Percentiles rank a stretch among this genome's conserved stretches.
phyloP scores from a whole-genome alignment of 2,888 invertebrate genomes.

The Dysmachus trigonus region DNA sequence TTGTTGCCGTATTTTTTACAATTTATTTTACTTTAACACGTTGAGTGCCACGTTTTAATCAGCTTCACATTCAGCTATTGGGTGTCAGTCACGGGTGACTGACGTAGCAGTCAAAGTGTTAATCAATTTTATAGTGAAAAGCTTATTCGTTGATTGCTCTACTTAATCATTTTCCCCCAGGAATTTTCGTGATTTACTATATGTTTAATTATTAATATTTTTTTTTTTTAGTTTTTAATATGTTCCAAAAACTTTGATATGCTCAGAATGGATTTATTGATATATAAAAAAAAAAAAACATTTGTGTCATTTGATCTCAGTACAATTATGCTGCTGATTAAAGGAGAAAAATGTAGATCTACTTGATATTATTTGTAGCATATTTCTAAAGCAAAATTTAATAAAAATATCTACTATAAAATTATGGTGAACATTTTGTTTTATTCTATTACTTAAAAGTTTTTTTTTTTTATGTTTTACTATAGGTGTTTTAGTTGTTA shows the following conservation, averaged over 20 bases:
- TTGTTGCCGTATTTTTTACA: neutral
- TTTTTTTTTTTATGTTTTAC: neutral
- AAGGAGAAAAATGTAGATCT: neutral
- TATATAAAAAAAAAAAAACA: neutral
- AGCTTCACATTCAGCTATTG: too few relatives aligned
- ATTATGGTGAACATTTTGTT: neutral
- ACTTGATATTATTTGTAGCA: constrained; percentile 15
- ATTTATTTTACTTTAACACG: neutral
- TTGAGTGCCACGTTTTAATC: too few relatives aligned
- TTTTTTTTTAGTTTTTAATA: neutral
- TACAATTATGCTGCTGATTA: constrained; percentile 12
- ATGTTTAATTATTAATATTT: constrained; percentile 15
- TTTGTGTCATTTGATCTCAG: constrained; percentile 39
- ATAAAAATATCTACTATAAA: constrained; percentile 11
- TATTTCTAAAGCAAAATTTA: neutral
- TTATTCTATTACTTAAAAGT: neutral
- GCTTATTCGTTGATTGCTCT: neutral
- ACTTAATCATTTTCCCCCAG: neutral
- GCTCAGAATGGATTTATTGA: constrained; percentile 11
- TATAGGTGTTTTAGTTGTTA: neutral
- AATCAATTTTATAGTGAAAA: neutral
- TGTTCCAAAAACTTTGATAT: neutral
- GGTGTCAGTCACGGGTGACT: too few relatives aligned
- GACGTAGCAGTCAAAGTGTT: too few relatives aligned
- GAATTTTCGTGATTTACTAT: constrained; percentile 17